Percentiles rank a stretch among this genome's conserved stretches.
Evolutionary conservation across 2,113 vertebrate genomes (phyloP).

Genomic region (Bos javanicus): DNA sequence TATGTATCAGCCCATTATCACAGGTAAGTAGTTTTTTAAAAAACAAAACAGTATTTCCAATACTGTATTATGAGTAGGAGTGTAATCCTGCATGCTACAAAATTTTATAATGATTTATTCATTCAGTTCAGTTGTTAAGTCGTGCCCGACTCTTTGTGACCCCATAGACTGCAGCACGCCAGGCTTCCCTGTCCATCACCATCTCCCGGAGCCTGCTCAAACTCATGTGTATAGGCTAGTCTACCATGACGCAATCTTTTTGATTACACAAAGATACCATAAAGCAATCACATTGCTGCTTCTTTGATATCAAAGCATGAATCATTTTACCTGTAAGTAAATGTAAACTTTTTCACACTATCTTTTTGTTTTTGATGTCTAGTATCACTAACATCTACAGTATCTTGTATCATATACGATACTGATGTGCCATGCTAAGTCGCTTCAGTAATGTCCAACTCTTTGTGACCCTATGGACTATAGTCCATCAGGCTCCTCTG

Average conservation of each 20-base stretch:
- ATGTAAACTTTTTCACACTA: neutral
- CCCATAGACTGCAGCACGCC: neutral
- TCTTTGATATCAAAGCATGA: neutral
- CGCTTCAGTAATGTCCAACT: neutral
- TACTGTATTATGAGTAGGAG: neutral
- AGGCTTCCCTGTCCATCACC: neutral
- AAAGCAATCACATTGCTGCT: neutral
- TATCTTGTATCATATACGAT: neutral
- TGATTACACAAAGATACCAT: neutral
- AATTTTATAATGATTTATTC: neutral
- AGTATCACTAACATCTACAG: neutral
- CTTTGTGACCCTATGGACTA: neutral
- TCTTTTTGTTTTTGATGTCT: neutral
- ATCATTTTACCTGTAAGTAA: neutral
- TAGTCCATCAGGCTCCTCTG: neutral
- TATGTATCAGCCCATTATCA: neutral
- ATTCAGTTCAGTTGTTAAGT: neutral
- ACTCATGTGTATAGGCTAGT: neutral
- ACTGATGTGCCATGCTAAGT: neutral
- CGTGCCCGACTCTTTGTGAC: neutral
- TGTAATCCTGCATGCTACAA: neutral
- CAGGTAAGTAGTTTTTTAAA: neutral
- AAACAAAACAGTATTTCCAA: neutral
- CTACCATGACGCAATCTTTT: neutral
- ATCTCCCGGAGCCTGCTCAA: neutral